Evolutionary conservation across 2,888 invertebrate species (phyloP), one percentile per base, ranked within the genome.

Genomic region (Drosophila nr. fundita): DNA sequence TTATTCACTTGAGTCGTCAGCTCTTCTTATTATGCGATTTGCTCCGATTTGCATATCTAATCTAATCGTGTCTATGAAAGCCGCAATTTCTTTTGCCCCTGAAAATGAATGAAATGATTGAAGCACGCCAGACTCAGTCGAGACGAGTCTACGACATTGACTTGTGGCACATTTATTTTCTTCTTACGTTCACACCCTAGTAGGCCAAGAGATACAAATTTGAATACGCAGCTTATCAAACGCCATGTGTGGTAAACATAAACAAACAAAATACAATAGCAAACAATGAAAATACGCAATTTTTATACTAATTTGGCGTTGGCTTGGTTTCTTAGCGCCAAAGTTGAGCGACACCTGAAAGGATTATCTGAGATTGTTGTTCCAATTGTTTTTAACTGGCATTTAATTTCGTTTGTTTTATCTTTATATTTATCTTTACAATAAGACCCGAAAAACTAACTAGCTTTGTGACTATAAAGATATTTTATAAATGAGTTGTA

Each of bases 1-100:
- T 82, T 80, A 75, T 79, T 62, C 79, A 69, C 66, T 78, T 78
- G 15, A 68, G 34, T 24, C 34, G 57, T 40, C 61, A 45, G 48
- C 36, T 68, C 55, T 34, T 50, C 55, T 38, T n/a, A 24, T 61
- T 55, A 48, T 71, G 42, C 29, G 45, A 58, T 55, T 81, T 40
- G 29, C 57, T 21, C 30, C 45, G 24, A 63, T 76, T 76, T 66
- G 62, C 60, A 77, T 77, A 77, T 71, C 73, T 77, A 63, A 77
- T 81, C 65, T 55, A 15, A 49, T 10, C 0, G 49, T 52, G 13
- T 36, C 5, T 15, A 8, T 38, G 42, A 18, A 50, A 52, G 60
- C 40, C 29, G 34, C 54, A 54, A 54, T 63, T 55, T 45, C 6
- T 53, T 5, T 18, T 65, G 53, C 49, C 72, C 64, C 72, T 80